A percentile compares a stretch with the other conserved stretches of the same genome.
phyloP scores from a whole-genome alignment of 2,888 invertebrate species.

The Hypena proboscidalis region DNA sequence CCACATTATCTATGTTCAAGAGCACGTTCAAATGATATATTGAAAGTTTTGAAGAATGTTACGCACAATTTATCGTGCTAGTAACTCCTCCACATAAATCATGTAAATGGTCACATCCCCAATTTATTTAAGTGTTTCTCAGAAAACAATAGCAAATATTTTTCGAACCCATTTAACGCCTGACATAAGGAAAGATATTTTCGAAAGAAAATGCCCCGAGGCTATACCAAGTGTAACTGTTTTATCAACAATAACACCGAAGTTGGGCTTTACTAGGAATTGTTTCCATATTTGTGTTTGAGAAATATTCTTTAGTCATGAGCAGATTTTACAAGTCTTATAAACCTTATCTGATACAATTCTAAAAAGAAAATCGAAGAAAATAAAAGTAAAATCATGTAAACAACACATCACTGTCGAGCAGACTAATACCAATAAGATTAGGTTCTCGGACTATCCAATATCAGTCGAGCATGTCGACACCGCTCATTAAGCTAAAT shows the following conservation, averaged over 20 bases:
- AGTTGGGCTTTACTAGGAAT: constrained; percentile 33
- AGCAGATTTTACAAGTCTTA: constrained; percentile 21
- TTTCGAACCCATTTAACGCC: constrained; percentile 36
- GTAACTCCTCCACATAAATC: neutral
- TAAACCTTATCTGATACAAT: neutral
- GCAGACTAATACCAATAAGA: constrained; percentile 26
- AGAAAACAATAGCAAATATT: constrained; percentile 29
- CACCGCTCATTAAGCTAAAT: constrained; percentile 36
- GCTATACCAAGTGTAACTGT: constrained; percentile 29
- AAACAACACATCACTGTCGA: constrained; percentile 10
- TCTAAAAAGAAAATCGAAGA: neutral
- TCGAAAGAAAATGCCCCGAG: constrained; percentile 29
- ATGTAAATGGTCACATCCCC: constrained; percentile 1
- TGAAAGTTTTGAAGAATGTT: too few relatives aligned
- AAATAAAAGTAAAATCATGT: neutral
- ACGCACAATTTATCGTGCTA: too few relatives aligned
- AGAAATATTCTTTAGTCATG: constrained; percentile 28
- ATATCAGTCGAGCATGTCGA: constrained; percentile 34
- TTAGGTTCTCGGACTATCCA: constrained; percentile 18
- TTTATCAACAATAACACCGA: constrained; percentile 36
- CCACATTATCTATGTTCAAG: too few relatives aligned
- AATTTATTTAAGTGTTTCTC: constrained; percentile 8
- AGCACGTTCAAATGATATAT: too few relatives aligned
- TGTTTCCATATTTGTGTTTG: constrained; percentile 26
- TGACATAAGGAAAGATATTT: constrained; percentile 38